phyloP scores from a whole-genome alignment of 1,140 invertebrate genomes.

The Anthonomus grandis region DNA sequence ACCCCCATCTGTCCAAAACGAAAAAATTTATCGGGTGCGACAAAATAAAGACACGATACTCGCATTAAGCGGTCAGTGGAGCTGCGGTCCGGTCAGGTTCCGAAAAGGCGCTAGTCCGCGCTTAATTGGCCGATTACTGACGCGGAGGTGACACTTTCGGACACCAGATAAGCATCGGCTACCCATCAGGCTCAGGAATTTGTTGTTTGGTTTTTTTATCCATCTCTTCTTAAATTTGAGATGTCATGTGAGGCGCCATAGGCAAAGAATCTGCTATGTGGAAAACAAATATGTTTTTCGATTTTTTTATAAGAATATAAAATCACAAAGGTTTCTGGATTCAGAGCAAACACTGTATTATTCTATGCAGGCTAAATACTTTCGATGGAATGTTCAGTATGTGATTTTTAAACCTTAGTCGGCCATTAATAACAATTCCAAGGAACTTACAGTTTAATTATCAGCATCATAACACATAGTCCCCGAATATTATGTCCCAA shows the following conservation, averaged over 20 bases:
- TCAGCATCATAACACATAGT: no score
- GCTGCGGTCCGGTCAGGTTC: slow-evolving; percentile 15
- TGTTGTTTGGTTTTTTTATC: not conserved
- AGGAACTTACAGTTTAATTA: no score
- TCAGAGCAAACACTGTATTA: no score
- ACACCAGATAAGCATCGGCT: slow-evolving; percentile 12
- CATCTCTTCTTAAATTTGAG: not conserved
- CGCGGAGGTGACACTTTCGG: slow-evolving; percentile 14
- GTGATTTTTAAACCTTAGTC: no score
- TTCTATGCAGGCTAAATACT: no score
- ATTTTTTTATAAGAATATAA: not conserved
- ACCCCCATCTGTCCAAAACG: not conserved
- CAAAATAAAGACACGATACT: slow-evolving; percentile 20
- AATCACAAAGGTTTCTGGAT: no score
- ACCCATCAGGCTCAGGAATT: slow-evolving; percentile 4
- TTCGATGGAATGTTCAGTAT: no score
- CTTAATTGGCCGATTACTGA: slow-evolving; percentile 21
- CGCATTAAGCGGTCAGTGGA: slow-evolving; percentile 26
- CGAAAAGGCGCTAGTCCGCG: slow-evolving; percentile 17
- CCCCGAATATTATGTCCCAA: no score
- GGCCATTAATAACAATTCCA: no score
- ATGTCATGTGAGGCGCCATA: not conserved
- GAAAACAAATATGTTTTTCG: not conserved
- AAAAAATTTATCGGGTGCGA: slow-evolving; percentile 20
- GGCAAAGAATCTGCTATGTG: not conserved